A percentile compares a stretch with the other conserved stretches of the same genome.
Conservation (phyloP, 2,113 vertebrate species). For the Prionailurus viverrinus region DNA sequence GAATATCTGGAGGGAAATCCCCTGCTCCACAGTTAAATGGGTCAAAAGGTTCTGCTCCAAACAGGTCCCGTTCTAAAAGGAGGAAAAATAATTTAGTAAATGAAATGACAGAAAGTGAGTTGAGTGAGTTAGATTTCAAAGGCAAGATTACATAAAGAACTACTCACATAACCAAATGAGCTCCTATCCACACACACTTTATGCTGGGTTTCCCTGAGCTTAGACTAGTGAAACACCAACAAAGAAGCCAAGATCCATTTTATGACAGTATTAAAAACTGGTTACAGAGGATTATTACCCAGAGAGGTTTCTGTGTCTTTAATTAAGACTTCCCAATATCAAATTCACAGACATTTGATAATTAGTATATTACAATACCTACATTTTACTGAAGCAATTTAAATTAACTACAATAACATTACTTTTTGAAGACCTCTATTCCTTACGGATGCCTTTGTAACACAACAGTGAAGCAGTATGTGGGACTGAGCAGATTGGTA, state of each 20-base stretch:
- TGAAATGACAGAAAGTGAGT: not conserved
- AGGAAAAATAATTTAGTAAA: constrained; percentile 73
- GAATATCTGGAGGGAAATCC: constrained; percentile 98
- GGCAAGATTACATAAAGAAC: not conserved
- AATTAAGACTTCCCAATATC: not conserved
- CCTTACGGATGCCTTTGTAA: not conserved
- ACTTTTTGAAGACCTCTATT: not conserved
- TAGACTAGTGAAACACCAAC: not conserved
- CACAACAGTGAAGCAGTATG: not conserved
- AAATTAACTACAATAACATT: not conserved
- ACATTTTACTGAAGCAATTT: not conserved
- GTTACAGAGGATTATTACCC: not conserved
- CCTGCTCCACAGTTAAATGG: constrained; percentile 97
- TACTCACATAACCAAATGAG: not conserved
- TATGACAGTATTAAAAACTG: not conserved
- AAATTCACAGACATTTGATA: not conserved
- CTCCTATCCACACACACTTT: not conserved
- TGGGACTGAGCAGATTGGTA: not conserved
- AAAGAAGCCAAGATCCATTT: not conserved
- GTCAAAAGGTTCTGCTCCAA: constrained; percentile 98
- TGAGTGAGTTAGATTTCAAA: not conserved
- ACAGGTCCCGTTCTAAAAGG: constrained; percentile 95
- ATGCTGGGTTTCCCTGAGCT: not conserved
- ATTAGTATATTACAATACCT: not conserved
- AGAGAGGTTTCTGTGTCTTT: not conserved